phyloP scores from a whole-genome alignment of 2,113 vertebrate species.

The Oryzias curvinotus region DNA sequence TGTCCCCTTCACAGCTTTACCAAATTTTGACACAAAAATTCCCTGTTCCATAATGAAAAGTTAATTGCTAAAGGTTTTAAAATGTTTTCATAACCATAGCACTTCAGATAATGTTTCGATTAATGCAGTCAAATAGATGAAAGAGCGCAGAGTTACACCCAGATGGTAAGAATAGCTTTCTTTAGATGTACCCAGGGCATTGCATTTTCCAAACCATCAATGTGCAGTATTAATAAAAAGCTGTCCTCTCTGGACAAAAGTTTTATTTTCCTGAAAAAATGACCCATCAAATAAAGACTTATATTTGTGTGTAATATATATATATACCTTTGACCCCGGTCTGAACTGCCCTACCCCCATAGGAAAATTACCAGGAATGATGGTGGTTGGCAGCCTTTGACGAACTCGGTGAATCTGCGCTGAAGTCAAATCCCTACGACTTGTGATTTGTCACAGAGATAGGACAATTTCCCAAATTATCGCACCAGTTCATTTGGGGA shows the following conservation, averaged over 20 bases:
- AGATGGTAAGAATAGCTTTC: constrained; percentile 3
- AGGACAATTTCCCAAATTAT: too few species aligned
- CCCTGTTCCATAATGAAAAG: constrained; percentile 31
- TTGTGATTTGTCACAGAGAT: too few species aligned
- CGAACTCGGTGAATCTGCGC: too few species aligned
- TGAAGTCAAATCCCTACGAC: background rate
- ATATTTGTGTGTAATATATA: constrained; percentile 3
- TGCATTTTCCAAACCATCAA: constrained; percentile 39
- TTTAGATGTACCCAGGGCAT: constrained; percentile 32
- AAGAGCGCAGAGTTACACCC: constrained; percentile 6
- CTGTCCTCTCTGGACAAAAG: constrained; percentile 27
- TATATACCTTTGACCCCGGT: background rate
- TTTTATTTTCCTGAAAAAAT: constrained; percentile 22
- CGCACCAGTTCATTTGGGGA: too few species aligned
- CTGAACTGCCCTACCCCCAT: too few species aligned
- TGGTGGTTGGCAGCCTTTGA: too few species aligned
- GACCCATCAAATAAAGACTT: constrained; percentile 23
- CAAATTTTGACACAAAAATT: constrained; percentile 26
- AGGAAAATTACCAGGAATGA: too few species aligned
- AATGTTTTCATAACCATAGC: constrained; percentile 27
- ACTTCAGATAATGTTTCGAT: constrained; percentile 42
- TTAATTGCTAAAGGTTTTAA: constrained; percentile 26
- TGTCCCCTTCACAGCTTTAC: constrained; percentile 25
- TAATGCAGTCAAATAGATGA: constrained; percentile 35
- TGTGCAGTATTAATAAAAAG: constrained; percentile 26